These are phyloP conservation scores for Gasterosteus nipponicus DNA, from an alignment of 2,113 vertebrate species.

Conservation along the genomic window DNA sequence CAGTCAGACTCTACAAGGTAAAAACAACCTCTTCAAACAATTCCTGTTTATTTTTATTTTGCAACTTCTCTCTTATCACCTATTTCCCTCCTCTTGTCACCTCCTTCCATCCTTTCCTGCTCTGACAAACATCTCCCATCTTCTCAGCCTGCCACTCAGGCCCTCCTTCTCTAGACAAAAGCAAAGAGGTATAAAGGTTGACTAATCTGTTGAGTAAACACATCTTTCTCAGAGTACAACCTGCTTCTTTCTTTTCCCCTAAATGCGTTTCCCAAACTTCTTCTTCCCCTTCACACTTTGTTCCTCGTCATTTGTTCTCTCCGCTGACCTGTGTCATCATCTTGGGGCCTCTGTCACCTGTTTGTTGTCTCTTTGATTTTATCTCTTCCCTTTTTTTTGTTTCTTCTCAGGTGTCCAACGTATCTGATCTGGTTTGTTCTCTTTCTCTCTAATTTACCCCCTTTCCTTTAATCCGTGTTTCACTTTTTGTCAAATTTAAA, in stretches of 20 bases:
- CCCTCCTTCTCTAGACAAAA: constrained; percentile 71
- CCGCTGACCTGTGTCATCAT: constrained; percentile 63
- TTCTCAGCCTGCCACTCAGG: constrained; percentile 64
- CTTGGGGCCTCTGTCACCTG: constrained; percentile 53
- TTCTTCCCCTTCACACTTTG: constrained; percentile 58
- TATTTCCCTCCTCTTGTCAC: constrained; percentile 17
- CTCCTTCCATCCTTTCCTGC: constrained; percentile 27
- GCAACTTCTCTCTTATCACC: constrained; percentile 8
- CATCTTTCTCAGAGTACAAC: constrained; percentile 68
- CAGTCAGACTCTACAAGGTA: constrained; percentile 56
- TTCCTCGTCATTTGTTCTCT: constrained; percentile 53
- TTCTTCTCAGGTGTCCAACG: constrained; percentile 32
- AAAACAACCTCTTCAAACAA: constrained; percentile 49
- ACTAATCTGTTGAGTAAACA: constrained; percentile 79
- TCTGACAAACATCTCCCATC: constrained; percentile 56
- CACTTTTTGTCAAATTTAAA: background rate
- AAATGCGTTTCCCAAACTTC: constrained; percentile 58
- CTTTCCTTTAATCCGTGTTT: background rate
- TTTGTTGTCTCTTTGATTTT: constrained; percentile 57
- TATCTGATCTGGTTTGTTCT: constrained; percentile 27
- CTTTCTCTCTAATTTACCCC: background rate
- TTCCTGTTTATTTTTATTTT: constrained; percentile 6
- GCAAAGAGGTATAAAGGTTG: constrained; percentile 69
- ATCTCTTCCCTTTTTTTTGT: constrained; percentile 34
- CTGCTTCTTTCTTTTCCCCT: constrained; percentile 59